Evolutionary conservation across 2,888 invertebrate species (phyloP).

Genomic region (Melolontha melolontha): DNA sequence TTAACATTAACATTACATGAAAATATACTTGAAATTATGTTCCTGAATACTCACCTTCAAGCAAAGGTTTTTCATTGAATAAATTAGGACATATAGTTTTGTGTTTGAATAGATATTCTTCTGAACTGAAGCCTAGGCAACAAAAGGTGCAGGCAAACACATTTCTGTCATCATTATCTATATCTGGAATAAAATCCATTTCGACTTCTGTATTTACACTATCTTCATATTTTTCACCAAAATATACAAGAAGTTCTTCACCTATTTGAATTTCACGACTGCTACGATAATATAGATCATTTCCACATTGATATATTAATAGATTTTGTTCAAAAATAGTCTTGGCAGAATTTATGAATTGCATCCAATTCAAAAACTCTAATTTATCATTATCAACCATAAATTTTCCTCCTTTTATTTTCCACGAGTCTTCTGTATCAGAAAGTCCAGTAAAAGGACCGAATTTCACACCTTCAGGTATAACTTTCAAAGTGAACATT

Average conservation of each 20-base stretch:
- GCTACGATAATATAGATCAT: constrained; percentile 7
- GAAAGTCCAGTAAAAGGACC: constrained; percentile 12
- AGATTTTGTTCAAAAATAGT: neutral
- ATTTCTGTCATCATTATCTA: neutral
- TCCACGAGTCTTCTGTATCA: neutral
- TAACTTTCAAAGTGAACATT: constrained; percentile 1
- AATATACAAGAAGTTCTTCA: constrained; percentile 3
- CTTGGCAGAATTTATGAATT: neutral
- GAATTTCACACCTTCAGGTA: constrained; percentile 22
- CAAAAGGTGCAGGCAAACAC: constrained; percentile 17
- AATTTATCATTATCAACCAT: neutral
- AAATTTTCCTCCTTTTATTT: constrained; percentile 7
- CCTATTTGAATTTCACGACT: neutral
- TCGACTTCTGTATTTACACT: neutral
- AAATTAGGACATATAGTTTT: constrained; percentile 7
- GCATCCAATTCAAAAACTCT: constrained; percentile 15
- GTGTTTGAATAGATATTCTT: constrained; percentile 2
- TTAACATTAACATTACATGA: too few species aligned
- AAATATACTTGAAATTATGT: too few species aligned
- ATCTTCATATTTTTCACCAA: constrained; percentile 1
- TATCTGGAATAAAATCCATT: neutral
- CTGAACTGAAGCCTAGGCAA: constrained; percentile 17
- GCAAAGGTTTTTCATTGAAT: neutral
- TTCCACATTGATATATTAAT: constrained; percentile 1
- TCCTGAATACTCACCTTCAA: neutral